phyloP scores from a whole-genome alignment of 2,113 vertebrate genomes.

The Paedocypris sp. region DNA sequence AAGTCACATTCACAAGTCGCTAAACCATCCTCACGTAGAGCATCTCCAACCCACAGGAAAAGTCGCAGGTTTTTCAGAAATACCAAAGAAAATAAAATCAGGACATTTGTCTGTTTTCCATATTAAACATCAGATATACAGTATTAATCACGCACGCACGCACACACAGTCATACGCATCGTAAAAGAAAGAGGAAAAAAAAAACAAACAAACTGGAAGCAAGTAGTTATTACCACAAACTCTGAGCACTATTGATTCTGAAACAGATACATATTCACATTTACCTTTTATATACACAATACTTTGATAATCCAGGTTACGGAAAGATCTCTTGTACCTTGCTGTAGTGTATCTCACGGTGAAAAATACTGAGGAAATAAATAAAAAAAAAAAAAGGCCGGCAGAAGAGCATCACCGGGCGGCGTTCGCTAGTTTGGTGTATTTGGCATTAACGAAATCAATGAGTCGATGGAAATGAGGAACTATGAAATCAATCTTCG shows the following conservation, averaged over 20 bases:
- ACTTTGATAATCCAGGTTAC: constrained; percentile 47
- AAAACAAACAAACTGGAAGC: constrained; percentile 54
- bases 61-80: constrained; percentile 50
- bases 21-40: constrained; percentile 58
- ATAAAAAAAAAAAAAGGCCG: constrained; percentile 46
- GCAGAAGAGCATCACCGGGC: constrained; percentile 28
- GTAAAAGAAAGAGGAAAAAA: constrained; percentile 37
- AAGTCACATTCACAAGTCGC: constrained; percentile 75
- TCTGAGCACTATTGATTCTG: constrained; percentile 60
- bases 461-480: constrained; percentile 24
- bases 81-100: constrained; percentile 39
- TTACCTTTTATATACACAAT: constrained; percentile 65
- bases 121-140: constrained; percentile 66
- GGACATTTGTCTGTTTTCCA: constrained; percentile 55
- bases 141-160: constrained; percentile 59
- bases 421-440: constrained; percentile 32
- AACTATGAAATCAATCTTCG: constrained; percentile 9
- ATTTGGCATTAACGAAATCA: constrained; percentile 51
- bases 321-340: constrained; percentile 53
- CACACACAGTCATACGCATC: constrained; percentile 51
- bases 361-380: constrained; percentile 39
- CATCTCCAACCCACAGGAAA: constrained; percentile 58
- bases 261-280: constrained; percentile 67
- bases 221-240: constrained; percentile 61
- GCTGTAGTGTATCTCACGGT: constrained; percentile 43